phyloP scores from a whole-genome alignment of 2,113 vertebrate species.

The Alexandromys fortis region DNA sequence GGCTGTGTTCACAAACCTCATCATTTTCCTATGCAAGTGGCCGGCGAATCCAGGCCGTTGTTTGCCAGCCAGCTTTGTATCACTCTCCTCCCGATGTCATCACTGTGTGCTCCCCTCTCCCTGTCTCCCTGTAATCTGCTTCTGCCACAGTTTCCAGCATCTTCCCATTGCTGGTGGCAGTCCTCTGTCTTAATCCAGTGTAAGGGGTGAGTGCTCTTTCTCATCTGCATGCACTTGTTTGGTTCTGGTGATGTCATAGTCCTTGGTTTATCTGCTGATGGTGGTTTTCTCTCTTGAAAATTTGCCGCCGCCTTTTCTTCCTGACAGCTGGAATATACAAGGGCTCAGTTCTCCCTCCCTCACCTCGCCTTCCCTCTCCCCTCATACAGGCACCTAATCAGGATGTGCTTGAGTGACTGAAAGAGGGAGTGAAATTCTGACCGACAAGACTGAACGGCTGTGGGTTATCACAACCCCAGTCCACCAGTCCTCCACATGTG shows the following conservation, averaged over 20 bases:
- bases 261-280: background rate
- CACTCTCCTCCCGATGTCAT: background rate
- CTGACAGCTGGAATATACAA: background rate
- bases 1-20: background rate
- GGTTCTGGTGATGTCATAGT: background rate
- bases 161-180: background rate
- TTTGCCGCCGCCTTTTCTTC: background rate
- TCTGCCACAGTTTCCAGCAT: background rate
- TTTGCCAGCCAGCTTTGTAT: background rate
- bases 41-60: background rate
- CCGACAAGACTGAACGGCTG: background rate
- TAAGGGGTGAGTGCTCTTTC: background rate
- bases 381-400: background rate
- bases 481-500: background rate
- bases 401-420: background rate
- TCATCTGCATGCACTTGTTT: background rate
- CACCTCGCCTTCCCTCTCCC: background rate
- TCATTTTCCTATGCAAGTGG: background rate
- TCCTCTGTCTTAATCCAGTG: background rate
- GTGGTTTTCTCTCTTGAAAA: background rate
- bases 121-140: background rate
- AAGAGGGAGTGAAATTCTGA: slow-evolving; percentile 2
- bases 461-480: background rate
- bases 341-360: background rate
- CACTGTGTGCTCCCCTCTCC: background rate